Percentiles rank a stretch among this genome's conserved stretches.
phyloP scores from a whole-genome alignment of 2,888 invertebrate genomes.

The Pollenia amentaria region DNA sequence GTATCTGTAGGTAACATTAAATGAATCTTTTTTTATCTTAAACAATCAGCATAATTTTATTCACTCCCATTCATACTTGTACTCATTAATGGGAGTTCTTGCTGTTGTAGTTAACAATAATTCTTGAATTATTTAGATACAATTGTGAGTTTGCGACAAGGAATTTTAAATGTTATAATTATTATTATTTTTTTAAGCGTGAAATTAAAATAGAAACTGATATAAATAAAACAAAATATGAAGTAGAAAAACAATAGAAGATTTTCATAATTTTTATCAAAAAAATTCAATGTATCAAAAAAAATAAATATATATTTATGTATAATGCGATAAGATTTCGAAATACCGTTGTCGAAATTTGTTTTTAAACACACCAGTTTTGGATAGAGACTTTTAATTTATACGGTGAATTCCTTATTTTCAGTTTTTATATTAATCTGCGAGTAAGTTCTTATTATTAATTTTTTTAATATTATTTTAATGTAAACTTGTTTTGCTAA shows the following conservation, averaged over 20 bases:
- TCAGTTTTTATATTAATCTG: too few relatives aligned
- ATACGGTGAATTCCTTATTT: too few relatives aligned
- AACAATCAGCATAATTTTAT: constrained; percentile 50
- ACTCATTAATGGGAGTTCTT: constrained; percentile 20
- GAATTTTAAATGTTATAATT: constrained; percentile 60
- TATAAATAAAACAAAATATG: not conserved
- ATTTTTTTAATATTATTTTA: too few relatives aligned
- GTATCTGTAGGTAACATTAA: not conserved
- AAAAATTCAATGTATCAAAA: not conserved
- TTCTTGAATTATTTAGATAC: not conserved
- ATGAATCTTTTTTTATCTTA: constrained; percentile 8
- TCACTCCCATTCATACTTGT: constrained; percentile 15
- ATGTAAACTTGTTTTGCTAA: too few relatives aligned
- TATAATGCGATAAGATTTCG: too few relatives aligned
- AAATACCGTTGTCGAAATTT: too few relatives aligned
- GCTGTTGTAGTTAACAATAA: constrained; percentile 4
- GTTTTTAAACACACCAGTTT: too few relatives aligned
- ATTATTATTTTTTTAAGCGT: constrained; percentile 38
- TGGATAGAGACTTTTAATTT: too few relatives aligned
- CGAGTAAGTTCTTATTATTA: too few relatives aligned
- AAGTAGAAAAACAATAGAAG: not conserved
- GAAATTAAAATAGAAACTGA: not conserved
- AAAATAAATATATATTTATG: too few relatives aligned
- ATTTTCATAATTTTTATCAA: not conserved
- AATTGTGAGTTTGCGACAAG: constrained; percentile 34